Conservation (phyloP, 2,113 vertebrate species). For the Trogon surrucura region DNA sequence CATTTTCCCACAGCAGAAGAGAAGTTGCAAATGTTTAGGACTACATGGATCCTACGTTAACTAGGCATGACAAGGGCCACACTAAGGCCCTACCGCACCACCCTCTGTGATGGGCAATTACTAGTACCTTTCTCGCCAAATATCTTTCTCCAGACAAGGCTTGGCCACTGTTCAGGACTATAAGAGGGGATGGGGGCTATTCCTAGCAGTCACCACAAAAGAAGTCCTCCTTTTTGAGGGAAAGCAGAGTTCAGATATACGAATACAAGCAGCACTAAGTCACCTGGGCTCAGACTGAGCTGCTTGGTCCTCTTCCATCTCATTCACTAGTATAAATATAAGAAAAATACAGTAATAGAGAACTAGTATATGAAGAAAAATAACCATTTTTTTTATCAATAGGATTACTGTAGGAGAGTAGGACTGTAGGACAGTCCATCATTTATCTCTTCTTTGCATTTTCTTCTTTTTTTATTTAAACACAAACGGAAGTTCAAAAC, state of each 20-base stretch:
- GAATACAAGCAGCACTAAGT: neutral
- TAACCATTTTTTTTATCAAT: neutral
- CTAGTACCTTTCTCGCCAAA: neutral
- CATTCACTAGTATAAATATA: neutral
- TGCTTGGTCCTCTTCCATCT: neutral
- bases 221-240: neutral
- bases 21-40: neutral
- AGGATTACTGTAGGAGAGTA: neutral
- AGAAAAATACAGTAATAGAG: neutral
- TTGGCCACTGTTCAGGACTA: neutral
- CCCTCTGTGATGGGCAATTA: neutral
- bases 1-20: neutral
- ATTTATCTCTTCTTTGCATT: neutral
- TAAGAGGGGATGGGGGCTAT: neutral
- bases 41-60: neutral
- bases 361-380: neutral
- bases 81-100: no score
- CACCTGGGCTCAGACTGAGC: neutral
- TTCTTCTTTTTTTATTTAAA: neutral
- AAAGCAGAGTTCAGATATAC: rapidly evolving
- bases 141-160: neutral
- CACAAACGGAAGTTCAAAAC: neutral
- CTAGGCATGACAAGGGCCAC: neutral
- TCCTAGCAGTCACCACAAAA: rapidly evolving
- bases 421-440: neutral